Evolutionary conservation across 2,797 vertebrate species (phyloP).

Genomic region (Rhinoraja longicauda): DNA sequence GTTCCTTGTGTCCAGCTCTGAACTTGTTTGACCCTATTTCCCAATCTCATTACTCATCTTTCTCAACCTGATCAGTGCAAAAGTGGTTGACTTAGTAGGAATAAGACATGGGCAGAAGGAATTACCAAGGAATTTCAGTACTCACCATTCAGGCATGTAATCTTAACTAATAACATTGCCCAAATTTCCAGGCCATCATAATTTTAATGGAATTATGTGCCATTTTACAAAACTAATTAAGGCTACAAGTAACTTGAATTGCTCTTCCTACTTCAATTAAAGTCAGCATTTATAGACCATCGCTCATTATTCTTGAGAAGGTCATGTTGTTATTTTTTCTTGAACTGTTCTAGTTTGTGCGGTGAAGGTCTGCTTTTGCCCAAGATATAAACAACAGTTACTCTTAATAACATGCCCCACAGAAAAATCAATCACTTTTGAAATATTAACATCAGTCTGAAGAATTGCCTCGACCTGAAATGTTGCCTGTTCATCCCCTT

Average conservation of each 20-base stretch:
- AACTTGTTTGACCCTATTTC: background rate
- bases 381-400: no score
- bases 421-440: no score
- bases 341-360: background rate
- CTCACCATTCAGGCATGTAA: background rate
- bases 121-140: background rate
- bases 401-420: no score
- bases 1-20: background rate
- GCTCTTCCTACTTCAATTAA: background rate
- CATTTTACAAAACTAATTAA: background rate
- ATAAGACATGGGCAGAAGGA: background rate
- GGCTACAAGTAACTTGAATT: background rate
- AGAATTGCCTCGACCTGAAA: no score
- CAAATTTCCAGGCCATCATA: background rate
- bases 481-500: no score
- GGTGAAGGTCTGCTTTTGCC: background rate
- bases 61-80: background rate
- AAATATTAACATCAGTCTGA: no score
- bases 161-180: background rate
- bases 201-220: background rate
- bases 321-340: background rate
- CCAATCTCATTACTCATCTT: background rate
- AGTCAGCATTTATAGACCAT: background rate
- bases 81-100: background rate
- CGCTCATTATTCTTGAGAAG: background rate